Evolutionary conservation across 2,113 vertebrate species (phyloP).

Genomic region (Saguinus midas): DNA sequence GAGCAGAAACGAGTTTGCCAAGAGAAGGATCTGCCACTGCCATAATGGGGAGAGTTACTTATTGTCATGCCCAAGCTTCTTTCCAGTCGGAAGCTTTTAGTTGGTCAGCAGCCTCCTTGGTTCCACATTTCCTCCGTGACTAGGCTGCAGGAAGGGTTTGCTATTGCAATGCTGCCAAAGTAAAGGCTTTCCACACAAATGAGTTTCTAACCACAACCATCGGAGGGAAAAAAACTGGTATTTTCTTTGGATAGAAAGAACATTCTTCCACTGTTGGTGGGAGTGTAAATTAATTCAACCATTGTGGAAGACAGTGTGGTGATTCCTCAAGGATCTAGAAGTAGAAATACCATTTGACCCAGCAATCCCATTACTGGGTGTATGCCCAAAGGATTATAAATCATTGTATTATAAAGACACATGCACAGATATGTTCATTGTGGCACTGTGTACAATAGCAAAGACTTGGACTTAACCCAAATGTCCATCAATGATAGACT

Average conservation of each 20-base stretch:
- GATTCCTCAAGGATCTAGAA: too few species aligned
- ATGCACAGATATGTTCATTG: too few species aligned
- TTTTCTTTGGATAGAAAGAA: not conserved
- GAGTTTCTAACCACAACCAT: not conserved
- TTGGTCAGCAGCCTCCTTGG: not conserved
- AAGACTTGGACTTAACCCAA: too few species aligned
- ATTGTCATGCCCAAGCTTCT: not conserved
- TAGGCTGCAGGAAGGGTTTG: not conserved
- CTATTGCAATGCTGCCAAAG: not conserved
- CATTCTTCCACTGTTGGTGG: not conserved
- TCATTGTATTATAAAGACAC: too few species aligned
- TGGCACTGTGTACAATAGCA: too few species aligned
- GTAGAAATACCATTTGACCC: too few species aligned
- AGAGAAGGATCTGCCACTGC: not conserved
- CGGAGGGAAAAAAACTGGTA: not conserved
- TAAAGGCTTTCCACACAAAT: not conserved
- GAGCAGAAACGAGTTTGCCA: not conserved
- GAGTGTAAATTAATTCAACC: too few species aligned
- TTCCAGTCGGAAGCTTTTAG: not conserved
- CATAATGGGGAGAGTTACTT: not conserved
- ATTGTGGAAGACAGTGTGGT: too few species aligned
- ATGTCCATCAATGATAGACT: too few species aligned
- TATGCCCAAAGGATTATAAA: too few species aligned
- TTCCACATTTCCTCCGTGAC: not conserved
- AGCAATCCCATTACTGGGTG: too few species aligned